Evolutionary conservation across 2,797 vertebrate species (phyloP).

Genomic region (Nyctibius grandis): DNA sequence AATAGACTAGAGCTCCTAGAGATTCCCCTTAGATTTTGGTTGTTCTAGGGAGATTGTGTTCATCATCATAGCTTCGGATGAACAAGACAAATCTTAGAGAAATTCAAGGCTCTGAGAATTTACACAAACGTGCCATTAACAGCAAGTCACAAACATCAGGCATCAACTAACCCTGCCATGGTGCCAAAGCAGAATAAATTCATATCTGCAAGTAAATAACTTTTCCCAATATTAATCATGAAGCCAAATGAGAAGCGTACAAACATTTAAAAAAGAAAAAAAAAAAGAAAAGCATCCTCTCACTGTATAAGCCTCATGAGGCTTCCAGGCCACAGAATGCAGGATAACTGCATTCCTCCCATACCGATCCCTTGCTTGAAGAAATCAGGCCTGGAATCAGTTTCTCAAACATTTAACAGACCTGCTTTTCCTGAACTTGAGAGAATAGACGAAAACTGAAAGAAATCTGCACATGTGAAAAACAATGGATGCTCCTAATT

Average conservation of each 20-base stretch:
- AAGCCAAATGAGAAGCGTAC: neutral
- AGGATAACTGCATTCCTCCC: constrained; percentile 74
- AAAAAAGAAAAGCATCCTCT: neutral
- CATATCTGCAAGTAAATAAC: neutral
- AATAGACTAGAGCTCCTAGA: neutral
- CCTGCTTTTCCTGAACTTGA: constrained; percentile 44
- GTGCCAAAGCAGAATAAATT: neutral
- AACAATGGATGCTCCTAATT: constrained; percentile 11
- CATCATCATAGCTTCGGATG: neutral
- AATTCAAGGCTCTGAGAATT: neutral
- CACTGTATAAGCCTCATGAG: constrained; percentile 57
- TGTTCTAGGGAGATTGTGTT: neutral
- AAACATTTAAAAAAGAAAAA: neutral
- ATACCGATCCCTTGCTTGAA: constrained; percentile 69
- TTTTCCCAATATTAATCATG: neutral
- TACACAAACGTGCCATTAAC: neutral
- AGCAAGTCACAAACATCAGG: neutral
- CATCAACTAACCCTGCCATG: neutral
- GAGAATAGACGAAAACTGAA: constrained; percentile 3
- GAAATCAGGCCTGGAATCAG: constrained; percentile 57
- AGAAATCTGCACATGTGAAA: constrained; percentile 10
- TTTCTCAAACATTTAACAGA: constrained; percentile 54
- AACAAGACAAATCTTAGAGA: neutral
- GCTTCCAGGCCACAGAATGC: constrained; percentile 62
- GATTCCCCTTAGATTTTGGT: neutral